Evolutionary conservation across 2,113 vertebrate genomes (phyloP), one percentile per base, ranked within the genome.

Genomic region (Cebidichthys violaceus): DNA sequence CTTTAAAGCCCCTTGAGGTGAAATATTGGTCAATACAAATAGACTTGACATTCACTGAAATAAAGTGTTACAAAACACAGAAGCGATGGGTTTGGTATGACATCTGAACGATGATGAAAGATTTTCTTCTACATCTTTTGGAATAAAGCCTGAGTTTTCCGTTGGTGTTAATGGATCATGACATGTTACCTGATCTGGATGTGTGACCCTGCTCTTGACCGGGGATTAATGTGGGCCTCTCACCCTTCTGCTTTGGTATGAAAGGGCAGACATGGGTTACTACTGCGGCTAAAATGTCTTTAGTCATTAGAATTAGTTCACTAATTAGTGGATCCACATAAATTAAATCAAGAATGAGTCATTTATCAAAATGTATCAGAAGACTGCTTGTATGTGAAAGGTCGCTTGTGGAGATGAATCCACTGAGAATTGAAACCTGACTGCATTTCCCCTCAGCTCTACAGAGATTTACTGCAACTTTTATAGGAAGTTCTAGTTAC

Each of bases 251-350:
- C 54, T 77, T 27, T n/a, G 60, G 41, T 31, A 29, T n/a, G 8
- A 69, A 50, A 66, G 18, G 18, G 41, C 24, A 43, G 27, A 54
- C 43, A 45, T 27, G 57, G n/a, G 20, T 31, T 78, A 57, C n/a
- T 37, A 5, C 15, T 77, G 24, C 18, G 13, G 69, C 35, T 77
- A 10, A 50, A 59, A 65, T 66, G 37, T 70, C 71, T 33, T 14
- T 3, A 22, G 20, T 54, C 22, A 52, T 47, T n/a, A n/a, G 50
- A 76, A 55, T 22, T 9, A 22, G 4, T 29, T 27, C 3, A 55
- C 22, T 4, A 24, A 24, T 55, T 55, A 55, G 10, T 55, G 3
- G 52, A 13, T 13, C 54, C 54, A 57, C 54, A 60, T 14, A 60
- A 60, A 60, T 18, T 13, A 2, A 27, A 57, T 57, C 50, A 54